These are phyloP conservation scores for Agrotis ipsilon DNA, from an alignment of 2,888 invertebrate species.

Conservation along the genomic window DNA sequence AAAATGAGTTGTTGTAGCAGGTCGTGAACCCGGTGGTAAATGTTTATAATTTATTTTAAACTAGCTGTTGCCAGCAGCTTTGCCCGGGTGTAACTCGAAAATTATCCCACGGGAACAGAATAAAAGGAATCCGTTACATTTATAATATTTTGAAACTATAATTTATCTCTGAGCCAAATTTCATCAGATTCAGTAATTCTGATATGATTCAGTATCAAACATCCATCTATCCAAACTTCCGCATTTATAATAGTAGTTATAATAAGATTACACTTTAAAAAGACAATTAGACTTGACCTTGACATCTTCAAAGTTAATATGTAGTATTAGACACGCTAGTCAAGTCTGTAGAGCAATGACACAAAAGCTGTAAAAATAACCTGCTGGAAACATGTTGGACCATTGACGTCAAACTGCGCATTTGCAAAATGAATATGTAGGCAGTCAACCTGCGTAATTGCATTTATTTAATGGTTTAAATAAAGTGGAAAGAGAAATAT, in stretches of 20 bases:
- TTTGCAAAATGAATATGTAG: conserved; percentile 30
- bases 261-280: background rate
- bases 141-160: too few relatives aligned
- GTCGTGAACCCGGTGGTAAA: conserved; percentile 31
- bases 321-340: background rate
- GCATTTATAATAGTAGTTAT: too few relatives aligned
- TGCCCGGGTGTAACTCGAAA: too few relatives aligned
- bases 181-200: too few relatives aligned
- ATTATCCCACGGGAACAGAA: too few relatives aligned
- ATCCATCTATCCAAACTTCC: too few relatives aligned
- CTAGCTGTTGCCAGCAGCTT: too few relatives aligned
- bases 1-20: conserved; percentile 15
- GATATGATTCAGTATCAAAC: too few relatives aligned
- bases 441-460: conserved; percentile 1
- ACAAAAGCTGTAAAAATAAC: conserved; percentile 27
- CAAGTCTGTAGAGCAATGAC: background rate
- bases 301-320: too few relatives aligned
- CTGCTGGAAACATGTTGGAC: conserved; percentile 20
- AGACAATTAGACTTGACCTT: background rate
- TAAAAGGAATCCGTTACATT: too few relatives aligned
- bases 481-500: conserved; percentile 16
- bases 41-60: background rate
- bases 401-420: conserved; percentile 21
- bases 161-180: too few relatives aligned
- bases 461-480: conserved; percentile 10